These are phyloP conservation scores for Lasioglossum calceatum DNA, from an alignment of 2,888 invertebrate genomes.

Conservation along the genomic window DNA sequence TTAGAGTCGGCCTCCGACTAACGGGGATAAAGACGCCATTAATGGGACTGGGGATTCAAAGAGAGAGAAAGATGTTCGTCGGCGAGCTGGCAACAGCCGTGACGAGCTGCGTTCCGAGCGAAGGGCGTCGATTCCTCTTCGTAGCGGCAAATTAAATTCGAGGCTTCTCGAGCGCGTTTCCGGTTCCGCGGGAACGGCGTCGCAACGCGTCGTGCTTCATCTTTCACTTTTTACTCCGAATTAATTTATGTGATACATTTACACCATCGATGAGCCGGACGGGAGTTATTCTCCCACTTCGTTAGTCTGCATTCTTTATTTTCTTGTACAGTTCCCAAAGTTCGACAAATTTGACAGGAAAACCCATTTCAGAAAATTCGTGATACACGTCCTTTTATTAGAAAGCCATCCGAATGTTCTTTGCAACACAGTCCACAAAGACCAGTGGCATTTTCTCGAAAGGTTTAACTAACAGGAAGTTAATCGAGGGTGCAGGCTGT, in stretches of 20 bases:
- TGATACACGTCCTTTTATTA: too few species aligned
- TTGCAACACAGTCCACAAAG: background rate
- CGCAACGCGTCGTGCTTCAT: constrained; percentile 18
- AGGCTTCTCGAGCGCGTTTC: constrained; percentile 70
- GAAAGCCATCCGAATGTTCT: background rate
- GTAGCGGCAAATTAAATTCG: constrained; percentile 67
- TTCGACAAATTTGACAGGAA: too few species aligned
- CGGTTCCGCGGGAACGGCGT: constrained; percentile 41
- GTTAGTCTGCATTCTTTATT: too few species aligned
- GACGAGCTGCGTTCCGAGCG: constrained; percentile 46
- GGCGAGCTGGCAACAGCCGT: constrained; percentile 50
- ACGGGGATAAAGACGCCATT: constrained; percentile 54
- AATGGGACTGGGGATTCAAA: constrained; percentile 26
- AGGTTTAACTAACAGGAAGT: too few species aligned
- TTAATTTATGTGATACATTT: background rate
- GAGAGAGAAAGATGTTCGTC: constrained; percentile 18
- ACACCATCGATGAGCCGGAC: too few species aligned
- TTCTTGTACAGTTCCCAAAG: too few species aligned
- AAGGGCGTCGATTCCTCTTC: constrained; percentile 52
- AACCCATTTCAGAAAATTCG: background rate
- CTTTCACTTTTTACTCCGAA: background rate
- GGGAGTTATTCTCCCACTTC: too few species aligned
- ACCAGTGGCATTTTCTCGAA: too few species aligned
- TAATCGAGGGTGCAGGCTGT: background rate
- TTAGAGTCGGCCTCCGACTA: constrained; percentile 32